Percentiles rank a stretch among this genome's conserved stretches.
Evolutionary conservation across 2,888 invertebrate species (phyloP).

Genomic region (Ceriagrion tenellum): DNA sequence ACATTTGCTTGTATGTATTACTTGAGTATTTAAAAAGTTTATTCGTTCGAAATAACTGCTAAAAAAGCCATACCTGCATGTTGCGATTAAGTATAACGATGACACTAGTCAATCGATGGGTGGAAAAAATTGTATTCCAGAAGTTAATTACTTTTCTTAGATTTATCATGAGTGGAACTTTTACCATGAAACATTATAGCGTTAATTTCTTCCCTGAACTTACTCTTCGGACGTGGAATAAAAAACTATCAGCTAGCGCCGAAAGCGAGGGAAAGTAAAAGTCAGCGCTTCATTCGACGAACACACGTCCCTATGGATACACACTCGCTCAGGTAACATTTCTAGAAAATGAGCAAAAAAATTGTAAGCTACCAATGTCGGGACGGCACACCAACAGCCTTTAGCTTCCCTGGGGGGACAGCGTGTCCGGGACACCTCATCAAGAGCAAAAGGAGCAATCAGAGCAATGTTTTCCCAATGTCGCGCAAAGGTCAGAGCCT

Average conservation of each 20-base stretch:
- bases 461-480: neutral
- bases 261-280: neutral
- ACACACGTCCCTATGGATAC: neutral
- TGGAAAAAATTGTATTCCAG: too few species aligned
- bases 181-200: too few species aligned
- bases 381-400: neutral
- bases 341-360: neutral
- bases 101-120: too few species aligned
- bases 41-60: too few species aligned
- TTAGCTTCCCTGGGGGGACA: neutral
- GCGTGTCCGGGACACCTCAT: neutral
- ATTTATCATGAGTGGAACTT: too few species aligned
- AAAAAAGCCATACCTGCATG: too few species aligned
- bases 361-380: neutral
- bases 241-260: neutral
- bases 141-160: too few species aligned
- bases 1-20: too few species aligned
- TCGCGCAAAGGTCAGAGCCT: conserved; percentile 13
- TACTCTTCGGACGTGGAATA: too few species aligned
- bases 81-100: too few species aligned
- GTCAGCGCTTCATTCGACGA: neutral
- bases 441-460: neutral
- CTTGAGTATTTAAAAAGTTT: too few species aligned
- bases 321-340: neutral
- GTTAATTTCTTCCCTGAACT: too few species aligned